These are phyloP conservation scores for Heliconius charithonia DNA, from an alignment of 2,888 invertebrate species.

Conservation along the genomic window DNA sequence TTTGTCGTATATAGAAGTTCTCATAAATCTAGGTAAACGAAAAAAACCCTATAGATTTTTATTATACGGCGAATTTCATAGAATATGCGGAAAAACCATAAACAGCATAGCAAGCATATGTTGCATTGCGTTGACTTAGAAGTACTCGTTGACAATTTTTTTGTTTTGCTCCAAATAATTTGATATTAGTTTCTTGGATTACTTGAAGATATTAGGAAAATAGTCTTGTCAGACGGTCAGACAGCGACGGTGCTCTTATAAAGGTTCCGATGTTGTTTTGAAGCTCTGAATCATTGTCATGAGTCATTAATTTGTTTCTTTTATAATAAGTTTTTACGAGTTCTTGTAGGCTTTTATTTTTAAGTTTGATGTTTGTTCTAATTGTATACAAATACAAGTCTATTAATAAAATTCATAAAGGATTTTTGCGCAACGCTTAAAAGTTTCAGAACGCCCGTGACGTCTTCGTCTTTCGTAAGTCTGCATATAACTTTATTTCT, in stretches of 20 bases:
- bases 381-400: slow-evolving; percentile 1
- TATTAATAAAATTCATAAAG: slow-evolving; percentile 33
- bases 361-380: not conserved
- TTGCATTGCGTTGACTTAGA: not conserved
- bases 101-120: not conserved
- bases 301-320: not conserved
- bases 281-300: no score
- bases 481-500: slow-evolving; percentile 66
- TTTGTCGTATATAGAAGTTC: not conserved
- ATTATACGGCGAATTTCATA: no score
- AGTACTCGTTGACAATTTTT: no score
- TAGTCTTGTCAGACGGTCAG: not conserved
- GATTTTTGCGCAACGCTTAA: slow-evolving; percentile 66
- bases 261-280: not conserved
- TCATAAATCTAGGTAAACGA: no score
- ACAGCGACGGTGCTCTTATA: not conserved
- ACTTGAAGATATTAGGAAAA: not conserved
- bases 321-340: not conserved
- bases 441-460: slow-evolving; percentile 60
- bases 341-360: not conserved
- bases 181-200: no score
- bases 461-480: slow-evolving; percentile 62
- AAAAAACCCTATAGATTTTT: no score
- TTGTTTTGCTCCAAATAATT: no score
- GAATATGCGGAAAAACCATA: not conserved